Percentiles rank a stretch among this genome's conserved stretches.
Evolutionary conservation across 2,797 vertebrate species (phyloP).

Genomic region (Phataginus tricuspis): DNA sequence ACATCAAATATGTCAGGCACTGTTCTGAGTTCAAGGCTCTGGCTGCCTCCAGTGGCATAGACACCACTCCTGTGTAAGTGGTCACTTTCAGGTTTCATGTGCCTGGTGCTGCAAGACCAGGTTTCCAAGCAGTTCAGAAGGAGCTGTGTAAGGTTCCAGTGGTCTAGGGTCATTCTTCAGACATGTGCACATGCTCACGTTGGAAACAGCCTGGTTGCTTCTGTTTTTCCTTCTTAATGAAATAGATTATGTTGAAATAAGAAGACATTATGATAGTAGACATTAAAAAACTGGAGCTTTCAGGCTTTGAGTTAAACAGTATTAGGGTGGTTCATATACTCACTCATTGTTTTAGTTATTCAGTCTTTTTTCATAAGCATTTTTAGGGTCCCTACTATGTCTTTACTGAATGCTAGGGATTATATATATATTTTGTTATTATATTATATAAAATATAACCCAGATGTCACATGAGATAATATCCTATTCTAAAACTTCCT

Average conservation of each 20-base stretch:
- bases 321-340: background rate
- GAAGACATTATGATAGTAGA: background rate
- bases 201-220: background rate
- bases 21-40: background rate
- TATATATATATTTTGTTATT: background rate
- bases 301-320: background rate
- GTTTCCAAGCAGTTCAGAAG: background rate
- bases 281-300: background rate
- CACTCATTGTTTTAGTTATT: background rate
- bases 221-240: background rate
- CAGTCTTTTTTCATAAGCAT: background rate
- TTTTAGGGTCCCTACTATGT: background rate
- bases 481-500: background rate
- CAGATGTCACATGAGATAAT: background rate
- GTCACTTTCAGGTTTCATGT: background rate
- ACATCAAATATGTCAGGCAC: background rate
- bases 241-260: background rate
- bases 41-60: background rate
- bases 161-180: background rate
- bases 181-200: background rate
- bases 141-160: background rate
- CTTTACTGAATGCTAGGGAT: background rate
- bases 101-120: background rate
- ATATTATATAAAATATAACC: background rate
- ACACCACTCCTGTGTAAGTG: background rate